Evolutionary conservation across 2,797 vertebrate genomes (phyloP).

Genomic region (Erithacus rubecula): DNA sequence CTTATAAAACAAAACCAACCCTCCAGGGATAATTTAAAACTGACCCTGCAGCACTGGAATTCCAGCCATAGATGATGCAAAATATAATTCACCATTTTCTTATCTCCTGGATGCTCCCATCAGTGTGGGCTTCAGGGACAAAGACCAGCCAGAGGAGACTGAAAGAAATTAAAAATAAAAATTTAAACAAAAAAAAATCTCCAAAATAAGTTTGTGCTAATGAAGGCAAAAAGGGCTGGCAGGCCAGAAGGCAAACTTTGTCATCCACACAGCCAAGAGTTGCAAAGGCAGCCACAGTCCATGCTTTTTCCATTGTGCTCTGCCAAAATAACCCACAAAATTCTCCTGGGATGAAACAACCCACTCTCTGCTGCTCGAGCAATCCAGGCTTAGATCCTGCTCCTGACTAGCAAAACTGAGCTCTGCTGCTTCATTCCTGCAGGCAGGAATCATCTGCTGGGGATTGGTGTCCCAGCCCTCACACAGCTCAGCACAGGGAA

Average conservation of each 20-base stretch:
- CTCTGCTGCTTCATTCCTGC: background rate
- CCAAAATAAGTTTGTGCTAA: conserved; percentile 14
- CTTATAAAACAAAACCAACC: conserved; percentile 43
- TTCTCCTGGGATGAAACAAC: conserved; percentile 29
- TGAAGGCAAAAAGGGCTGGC: conserved; percentile 18
- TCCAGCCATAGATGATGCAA: conserved; percentile 11
- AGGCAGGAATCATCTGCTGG: background rate
- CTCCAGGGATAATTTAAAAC: conserved; percentile 52
- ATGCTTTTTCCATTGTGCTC: conserved; percentile 44
- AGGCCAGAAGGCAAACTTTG: conserved; percentile 47
- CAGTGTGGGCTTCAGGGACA: background rate
- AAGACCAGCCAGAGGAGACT: background rate
- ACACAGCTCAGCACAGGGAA: background rate
- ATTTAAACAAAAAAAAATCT: background rate
- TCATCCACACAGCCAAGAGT: conserved; percentile 38
- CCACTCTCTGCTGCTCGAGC: background rate
- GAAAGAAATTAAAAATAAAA: background rate
- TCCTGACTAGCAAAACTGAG: background rate
- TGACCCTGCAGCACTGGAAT: conserved; percentile 44
- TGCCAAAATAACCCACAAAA: conserved; percentile 44
- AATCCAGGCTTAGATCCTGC: background rate
- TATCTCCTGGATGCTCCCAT: conserved; percentile 38
- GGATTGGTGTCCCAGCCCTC: background rate
- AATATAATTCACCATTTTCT: conserved; percentile 19
- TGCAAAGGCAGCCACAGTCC: conserved; percentile 20